Percentiles rank a stretch among this genome's conserved stretches.
These are phyloP conservation scores for Panonychus citri DNA, from an alignment of 1,140 invertebrate genomes.

Conservation along the genomic window DNA sequence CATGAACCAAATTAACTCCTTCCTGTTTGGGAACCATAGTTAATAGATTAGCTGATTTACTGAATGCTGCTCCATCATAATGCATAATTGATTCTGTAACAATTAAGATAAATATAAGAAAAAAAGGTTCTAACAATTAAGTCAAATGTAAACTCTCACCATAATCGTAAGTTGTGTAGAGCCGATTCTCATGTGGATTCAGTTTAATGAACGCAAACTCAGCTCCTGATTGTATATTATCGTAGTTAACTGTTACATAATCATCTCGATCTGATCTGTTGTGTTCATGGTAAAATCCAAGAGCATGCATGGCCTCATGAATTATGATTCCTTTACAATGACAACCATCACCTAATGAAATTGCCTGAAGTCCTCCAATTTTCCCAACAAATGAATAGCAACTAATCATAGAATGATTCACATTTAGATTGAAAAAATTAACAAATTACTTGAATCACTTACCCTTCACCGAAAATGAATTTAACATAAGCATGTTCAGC, in stretches of 20 bases:
- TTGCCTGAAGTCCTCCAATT: background rate
- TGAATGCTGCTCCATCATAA: constrained; percentile 13
- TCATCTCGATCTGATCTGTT: constrained; percentile 37
- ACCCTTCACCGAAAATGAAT: constrained; percentile 16
- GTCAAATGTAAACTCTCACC: background rate
- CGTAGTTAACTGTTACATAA: constrained; percentile 33
- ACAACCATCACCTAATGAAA: background rate
- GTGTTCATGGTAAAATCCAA: constrained; percentile 42
- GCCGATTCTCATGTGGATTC: background rate
- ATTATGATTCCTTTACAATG: constrained; percentile 40
- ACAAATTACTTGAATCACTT: background rate
- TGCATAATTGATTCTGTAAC: constrained; percentile 13
- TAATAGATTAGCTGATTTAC: constrained; percentile 5
- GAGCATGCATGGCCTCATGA: constrained; percentile 60
- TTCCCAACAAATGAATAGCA: constrained; percentile 11
- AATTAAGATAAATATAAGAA: background rate
- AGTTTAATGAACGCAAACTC: constrained; percentile 13
- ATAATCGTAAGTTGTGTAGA: constrained; percentile 8
- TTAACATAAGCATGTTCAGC: constrained; percentile 30
- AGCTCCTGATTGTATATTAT: constrained; percentile 30
- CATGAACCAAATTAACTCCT: background rate
- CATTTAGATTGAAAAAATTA: too few species aligned
- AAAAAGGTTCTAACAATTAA: background rate
- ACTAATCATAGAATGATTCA: constrained; percentile 22
- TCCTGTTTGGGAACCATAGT: background rate